Base-by-base conservation (phyloP, 2,113 vertebrate genomes). In the Lathamus discolor region DNA sequence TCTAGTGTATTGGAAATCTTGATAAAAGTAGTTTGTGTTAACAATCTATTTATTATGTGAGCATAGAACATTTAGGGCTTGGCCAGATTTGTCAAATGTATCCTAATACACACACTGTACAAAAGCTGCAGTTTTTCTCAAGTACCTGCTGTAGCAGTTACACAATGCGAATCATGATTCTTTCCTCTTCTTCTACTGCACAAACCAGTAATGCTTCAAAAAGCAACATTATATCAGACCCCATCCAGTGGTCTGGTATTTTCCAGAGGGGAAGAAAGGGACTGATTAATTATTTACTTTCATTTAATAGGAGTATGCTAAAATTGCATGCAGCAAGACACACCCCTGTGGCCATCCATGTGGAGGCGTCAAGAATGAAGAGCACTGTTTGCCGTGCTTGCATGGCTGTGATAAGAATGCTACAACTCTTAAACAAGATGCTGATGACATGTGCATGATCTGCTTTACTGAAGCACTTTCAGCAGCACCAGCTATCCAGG, bases 361-460 rank as follows among this genome's bases (percentile, higher is more conserved):
- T 37, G 99, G 99, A 43, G 99, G 99, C 8, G 99, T 99, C 28
- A 99, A 99, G 97, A 99, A 99, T 0, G 99, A 99, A 88, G 99
- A 99, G 75, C 96, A 97, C 28, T 99, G 99, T 78, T 96, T 99
- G 84, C 99, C 99, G 0, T 99, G 99, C 96, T 96, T 99, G 78
- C 99, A 99, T 2, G 99, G 99, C 90, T 99, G 99, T 29, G 99
- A 99, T 88, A 99, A 99, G 97, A 99, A 87, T 25, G 97, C 98
- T 4, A 96, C 98, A 49, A 98, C 98, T 29, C 98, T 99, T 64
- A 99, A 99, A 80, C 99, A 99, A 92, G 99, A 99, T 17, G 99
- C 99, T 3, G 99, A 99, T 72, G 99, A 99, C 97, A 99, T 99
- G 99, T 99, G 99, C 95, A 99, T 99, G 99, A 99, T 99, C 94